These are phyloP conservation scores for Athrips mouffetella DNA, from an alignment of 2,888 invertebrate genomes.

Conservation along the genomic window DNA sequence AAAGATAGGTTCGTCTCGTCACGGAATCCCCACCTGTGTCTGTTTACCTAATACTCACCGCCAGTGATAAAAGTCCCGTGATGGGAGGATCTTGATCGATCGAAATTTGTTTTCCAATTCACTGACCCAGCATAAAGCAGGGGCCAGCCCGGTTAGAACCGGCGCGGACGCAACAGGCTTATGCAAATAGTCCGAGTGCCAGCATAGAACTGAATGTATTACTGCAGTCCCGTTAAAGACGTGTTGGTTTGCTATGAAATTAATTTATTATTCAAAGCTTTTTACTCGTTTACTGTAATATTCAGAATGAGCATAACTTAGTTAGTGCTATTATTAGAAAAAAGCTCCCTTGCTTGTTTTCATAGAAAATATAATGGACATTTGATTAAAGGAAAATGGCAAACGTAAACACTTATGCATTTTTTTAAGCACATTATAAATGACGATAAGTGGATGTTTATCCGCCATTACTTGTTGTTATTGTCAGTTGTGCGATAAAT, in stretches of 20 bases:
- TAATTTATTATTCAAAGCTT: constrained; percentile 12
- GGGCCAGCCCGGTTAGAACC: constrained; percentile 11
- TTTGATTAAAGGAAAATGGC: neutral
- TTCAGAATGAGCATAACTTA: constrained; percentile 8
- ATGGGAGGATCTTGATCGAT: constrained; percentile 18
- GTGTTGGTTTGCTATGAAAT: constrained; percentile 9
- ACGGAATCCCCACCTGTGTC: too few relatives aligned
- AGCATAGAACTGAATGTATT: constrained; percentile 11
- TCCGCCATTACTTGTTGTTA: neutral
- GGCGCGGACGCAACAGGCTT: constrained; percentile 9
- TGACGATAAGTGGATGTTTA: neutral
- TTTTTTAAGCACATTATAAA: constrained; percentile 7
- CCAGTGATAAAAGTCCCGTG: neutral
- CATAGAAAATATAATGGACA: neutral
- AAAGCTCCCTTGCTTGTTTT: neutral
- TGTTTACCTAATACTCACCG: too few relatives aligned
- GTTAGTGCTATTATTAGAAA: neutral
- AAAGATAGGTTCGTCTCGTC: too few relatives aligned
- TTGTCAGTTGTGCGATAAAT: neutral
- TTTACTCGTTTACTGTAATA: constrained; percentile 14
- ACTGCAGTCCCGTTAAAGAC: constrained; percentile 13
- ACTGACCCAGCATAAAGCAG: constrained; percentile 17
- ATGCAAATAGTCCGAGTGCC: constrained; percentile 17
- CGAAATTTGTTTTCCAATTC: constrained; percentile 18
- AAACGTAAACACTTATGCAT: neutral